Conservation (phyloP, 2,797 vertebrate species). For the Melanogrammus aeglefinus region DNA sequence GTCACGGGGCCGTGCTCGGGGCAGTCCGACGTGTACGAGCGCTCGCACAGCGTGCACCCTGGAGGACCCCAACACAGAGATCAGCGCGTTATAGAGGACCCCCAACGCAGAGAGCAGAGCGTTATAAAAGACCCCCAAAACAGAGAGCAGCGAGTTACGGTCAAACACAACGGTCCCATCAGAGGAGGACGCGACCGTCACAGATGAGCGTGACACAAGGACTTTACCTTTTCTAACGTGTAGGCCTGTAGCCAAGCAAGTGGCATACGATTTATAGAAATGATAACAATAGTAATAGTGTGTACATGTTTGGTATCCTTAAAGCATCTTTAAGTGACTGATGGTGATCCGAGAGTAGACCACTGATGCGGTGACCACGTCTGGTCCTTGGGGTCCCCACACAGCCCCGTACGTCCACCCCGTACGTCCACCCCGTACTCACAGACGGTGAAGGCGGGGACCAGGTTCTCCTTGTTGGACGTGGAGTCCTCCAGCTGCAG, state of each 20-base stretch:
- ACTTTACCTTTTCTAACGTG: neutral
- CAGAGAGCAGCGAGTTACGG: neutral
- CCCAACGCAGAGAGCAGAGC: too few species aligned
- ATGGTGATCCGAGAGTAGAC: too few species aligned
- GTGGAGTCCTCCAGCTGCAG: conserved; percentile 92
- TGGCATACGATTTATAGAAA: too few species aligned
- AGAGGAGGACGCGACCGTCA: too few species aligned
- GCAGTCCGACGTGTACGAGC: conserved; percentile 92
- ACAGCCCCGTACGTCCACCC: too few species aligned
- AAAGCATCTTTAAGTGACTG: too few species aligned
- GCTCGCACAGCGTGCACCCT: conserved; percentile 98
- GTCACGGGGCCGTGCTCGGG: conserved; percentile 95
- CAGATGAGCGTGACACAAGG: too few species aligned
- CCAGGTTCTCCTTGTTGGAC: conserved; percentile 96
- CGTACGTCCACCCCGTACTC: conserved; percentile 64
- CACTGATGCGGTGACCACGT: too few species aligned
- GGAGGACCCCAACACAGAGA: conserved; percentile 43
- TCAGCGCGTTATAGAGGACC: neutral
- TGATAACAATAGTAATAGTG: too few species aligned
- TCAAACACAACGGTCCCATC: neutral
- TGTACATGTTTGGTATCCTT: too few species aligned
- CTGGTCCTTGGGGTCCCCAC: neutral
- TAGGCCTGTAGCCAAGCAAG: too few species aligned
- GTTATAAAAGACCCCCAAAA: too few species aligned
- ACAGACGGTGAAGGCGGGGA: conserved; percentile 92